phyloP scores from a whole-genome alignment of 2,888 invertebrate genomes.

The Luperina nickerlii region DNA sequence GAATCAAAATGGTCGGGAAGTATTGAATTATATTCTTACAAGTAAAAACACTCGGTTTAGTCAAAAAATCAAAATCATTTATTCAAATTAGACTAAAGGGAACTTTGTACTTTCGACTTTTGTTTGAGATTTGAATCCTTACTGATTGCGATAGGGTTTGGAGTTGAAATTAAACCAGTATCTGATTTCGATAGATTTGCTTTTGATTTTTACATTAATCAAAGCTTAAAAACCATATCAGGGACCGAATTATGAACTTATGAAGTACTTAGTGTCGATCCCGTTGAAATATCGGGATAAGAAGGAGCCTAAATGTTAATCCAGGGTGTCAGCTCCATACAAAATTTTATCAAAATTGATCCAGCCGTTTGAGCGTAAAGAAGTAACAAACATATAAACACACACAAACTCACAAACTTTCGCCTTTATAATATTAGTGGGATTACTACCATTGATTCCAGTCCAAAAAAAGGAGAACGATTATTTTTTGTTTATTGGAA shows the following conservation, averaged over 20 bases:
- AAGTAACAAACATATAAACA: too few relatives aligned
- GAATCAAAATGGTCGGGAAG: slow-evolving; percentile 10
- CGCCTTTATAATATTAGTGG: too few relatives aligned
- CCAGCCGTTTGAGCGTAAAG: too few relatives aligned
- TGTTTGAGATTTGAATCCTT: slow-evolving; percentile 26
- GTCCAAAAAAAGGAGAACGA: too few relatives aligned
- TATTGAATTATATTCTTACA: slow-evolving; percentile 22
- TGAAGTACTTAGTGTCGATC: too few relatives aligned
- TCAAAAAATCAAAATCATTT: slow-evolving; percentile 17
- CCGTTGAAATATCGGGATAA: too few relatives aligned
- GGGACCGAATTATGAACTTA: neutral
- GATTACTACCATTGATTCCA: too few relatives aligned
- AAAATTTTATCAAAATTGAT: too few relatives aligned
- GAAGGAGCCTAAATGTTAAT: too few relatives aligned
- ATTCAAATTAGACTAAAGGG: slow-evolving; percentile 27
- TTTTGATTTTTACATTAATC: slow-evolving; percentile 5
- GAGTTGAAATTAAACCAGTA: neutral
- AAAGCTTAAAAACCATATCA: neutral
- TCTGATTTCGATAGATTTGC: neutral
- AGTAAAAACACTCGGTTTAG: slow-evolving; percentile 30
- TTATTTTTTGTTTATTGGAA: too few relatives aligned
- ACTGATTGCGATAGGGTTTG: slow-evolving; percentile 30
- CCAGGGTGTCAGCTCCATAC: too few relatives aligned
- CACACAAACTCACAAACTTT: too few relatives aligned
- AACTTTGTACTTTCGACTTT: slow-evolving; percentile 2